Percentiles rank a stretch among this genome's conserved stretches.
Evolutionary conservation across 2,797 vertebrate species (phyloP).

Genomic region (Onychomys leucogaster): DNA sequence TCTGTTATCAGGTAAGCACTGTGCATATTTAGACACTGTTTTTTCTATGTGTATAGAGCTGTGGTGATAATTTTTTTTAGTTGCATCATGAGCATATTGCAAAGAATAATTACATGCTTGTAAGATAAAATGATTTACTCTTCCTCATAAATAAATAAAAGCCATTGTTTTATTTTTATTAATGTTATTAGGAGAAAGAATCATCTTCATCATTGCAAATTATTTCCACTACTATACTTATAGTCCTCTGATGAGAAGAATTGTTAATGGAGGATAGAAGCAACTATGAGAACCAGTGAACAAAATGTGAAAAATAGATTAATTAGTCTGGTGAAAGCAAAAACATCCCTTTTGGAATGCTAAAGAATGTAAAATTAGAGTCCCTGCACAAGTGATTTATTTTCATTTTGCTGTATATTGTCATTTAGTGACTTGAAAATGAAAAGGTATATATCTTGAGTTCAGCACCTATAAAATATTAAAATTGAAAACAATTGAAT

Average conservation of each 20-base stretch:
- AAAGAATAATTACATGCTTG: slow-evolving; percentile 33
- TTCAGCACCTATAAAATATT: not conserved
- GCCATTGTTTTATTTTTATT: slow-evolving; percentile 47
- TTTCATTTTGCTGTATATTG: not conserved
- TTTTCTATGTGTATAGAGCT: not conserved
- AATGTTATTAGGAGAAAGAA: slow-evolving; percentile 64
- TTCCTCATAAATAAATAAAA: slow-evolving; percentile 60
- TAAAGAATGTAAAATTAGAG: slow-evolving; percentile 32
- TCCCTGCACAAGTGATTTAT: not conserved
- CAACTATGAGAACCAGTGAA: slow-evolving; percentile 52
- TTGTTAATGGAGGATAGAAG: slow-evolving; percentile 59
- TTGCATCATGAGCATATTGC: slow-evolving; percentile 8
- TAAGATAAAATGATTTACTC: slow-evolving; percentile 43
- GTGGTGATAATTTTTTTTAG: slow-evolving; percentile 27
- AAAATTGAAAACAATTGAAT: not conserved
- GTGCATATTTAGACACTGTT: slow-evolving; percentile 3
- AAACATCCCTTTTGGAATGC: not conserved
- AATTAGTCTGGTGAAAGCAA: slow-evolving; percentile 53
- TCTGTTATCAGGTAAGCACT: not conserved
- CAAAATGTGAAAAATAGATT: slow-evolving; percentile 62
- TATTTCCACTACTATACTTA: slow-evolving; percentile 51
- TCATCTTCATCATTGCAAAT: slow-evolving; percentile 58
- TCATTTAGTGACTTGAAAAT: not conserved
- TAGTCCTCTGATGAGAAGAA: slow-evolving; percentile 59
- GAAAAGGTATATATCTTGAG: not conserved